Percentiles rank a stretch among this genome's conserved stretches.
Conservation (phyloP, 2,888 invertebrate species). For the Ophonus ardosiacus region DNA sequence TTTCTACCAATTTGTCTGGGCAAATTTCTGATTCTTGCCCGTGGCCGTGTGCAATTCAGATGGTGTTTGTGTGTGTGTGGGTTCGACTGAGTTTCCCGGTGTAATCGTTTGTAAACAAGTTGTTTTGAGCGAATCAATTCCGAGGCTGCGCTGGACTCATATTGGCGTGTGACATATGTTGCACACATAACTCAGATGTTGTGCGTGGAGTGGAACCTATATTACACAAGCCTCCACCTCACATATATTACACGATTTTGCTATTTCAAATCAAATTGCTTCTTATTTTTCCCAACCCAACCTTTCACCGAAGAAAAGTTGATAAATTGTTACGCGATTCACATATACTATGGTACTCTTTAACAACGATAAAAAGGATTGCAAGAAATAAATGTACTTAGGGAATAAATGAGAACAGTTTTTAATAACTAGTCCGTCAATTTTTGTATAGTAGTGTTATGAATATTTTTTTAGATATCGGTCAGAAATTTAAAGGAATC, state of each 20-base stretch:
- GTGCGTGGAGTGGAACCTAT: slow-evolving; percentile 55
- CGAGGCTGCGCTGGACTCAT: slow-evolving; percentile 22
- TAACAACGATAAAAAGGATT: background rate
- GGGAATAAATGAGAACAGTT: too few species aligned
- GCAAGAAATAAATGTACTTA: background rate
- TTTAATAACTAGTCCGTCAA: too few species aligned
- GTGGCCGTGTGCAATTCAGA: too few species aligned
- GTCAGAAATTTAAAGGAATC: too few species aligned
- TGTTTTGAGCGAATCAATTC: slow-evolving; percentile 63
- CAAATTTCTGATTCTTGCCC: too few species aligned
- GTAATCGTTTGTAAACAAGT: slow-evolving; percentile 64
- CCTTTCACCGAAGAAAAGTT: background rate
- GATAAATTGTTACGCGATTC: background rate
- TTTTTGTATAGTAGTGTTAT: too few species aligned
- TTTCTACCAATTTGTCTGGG: too few species aligned
- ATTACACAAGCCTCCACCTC: slow-evolving; percentile 46
- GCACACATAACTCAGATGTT: slow-evolving; percentile 61
- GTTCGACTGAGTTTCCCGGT: slow-evolving; percentile 6
- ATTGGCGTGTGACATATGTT: slow-evolving; percentile 63
- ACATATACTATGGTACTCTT: background rate
- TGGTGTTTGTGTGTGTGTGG: background rate
- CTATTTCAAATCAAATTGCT: slow-evolving; percentile 47
- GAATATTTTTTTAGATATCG: too few species aligned
- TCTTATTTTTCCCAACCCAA: slow-evolving; percentile 27
- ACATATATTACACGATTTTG: slow-evolving; percentile 23